Evolutionary conservation across 2,797 vertebrate species (phyloP).

Genomic region (Threskiornis aethiopicus): DNA sequence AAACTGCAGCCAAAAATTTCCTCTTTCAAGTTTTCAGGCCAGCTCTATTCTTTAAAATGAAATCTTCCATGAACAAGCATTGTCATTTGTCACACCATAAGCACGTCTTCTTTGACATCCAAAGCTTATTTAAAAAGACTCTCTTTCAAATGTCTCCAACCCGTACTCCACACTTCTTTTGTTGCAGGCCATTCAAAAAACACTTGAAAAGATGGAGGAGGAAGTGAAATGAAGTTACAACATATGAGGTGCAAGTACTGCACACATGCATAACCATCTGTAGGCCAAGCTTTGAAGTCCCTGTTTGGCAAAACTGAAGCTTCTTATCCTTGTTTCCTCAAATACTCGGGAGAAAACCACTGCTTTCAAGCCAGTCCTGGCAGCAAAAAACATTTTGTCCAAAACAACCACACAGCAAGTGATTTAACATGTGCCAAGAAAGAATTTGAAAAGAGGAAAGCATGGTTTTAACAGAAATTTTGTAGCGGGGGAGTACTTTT

Average conservation of each 20-base stretch:
- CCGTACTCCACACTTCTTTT: not conserved
- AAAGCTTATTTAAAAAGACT: not conserved
- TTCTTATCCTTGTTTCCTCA: not conserved
- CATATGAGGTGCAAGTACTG: not conserved
- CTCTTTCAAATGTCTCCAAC: not conserved
- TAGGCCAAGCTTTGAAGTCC: slow-evolving; percentile 12
- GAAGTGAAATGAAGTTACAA: not conserved
- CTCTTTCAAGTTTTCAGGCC: not conserved
- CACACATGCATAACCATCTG: not conserved
- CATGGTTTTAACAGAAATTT: not conserved
- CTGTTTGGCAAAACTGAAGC: not conserved
- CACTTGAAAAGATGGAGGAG: not conserved
- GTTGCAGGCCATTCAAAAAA: not conserved
- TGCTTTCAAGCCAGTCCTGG: not conserved
- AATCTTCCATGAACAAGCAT: not conserved
- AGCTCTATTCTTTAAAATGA: not conserved
- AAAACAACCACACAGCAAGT: not conserved
- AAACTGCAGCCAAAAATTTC: not conserved
- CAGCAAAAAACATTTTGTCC: not conserved
- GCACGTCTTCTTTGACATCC: not conserved
- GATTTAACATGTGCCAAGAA: not conserved
- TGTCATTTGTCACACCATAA: slow-evolving; percentile 10
- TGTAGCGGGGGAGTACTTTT: not conserved
- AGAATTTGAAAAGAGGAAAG: not conserved
- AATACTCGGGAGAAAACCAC: not conserved